phyloP scores from a whole-genome alignment of 2,797 vertebrate species.

The Enteromius anoplus region DNA sequence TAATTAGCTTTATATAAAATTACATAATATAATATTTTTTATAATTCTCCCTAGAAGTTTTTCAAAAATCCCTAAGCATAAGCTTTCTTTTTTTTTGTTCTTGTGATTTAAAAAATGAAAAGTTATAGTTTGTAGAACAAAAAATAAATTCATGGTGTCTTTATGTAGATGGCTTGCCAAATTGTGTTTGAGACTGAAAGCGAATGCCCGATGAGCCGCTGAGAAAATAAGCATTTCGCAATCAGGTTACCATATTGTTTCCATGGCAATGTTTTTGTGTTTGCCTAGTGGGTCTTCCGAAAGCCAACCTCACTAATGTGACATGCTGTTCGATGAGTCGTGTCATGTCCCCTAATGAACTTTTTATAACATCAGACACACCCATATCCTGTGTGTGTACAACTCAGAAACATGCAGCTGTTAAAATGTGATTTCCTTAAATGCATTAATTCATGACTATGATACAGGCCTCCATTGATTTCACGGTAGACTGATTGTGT shows the following conservation, averaged over 20 bases:
- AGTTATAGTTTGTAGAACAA: background rate
- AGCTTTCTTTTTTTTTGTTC: background rate
- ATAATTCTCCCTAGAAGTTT: background rate
- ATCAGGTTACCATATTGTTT: constrained; percentile 13
- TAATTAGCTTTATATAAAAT: background rate
- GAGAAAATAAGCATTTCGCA: constrained; percentile 1
- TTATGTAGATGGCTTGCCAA: background rate
- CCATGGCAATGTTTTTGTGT: constrained; percentile 10
- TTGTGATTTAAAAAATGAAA: background rate
- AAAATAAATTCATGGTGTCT: background rate
- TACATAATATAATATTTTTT: background rate
- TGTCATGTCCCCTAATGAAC: constrained; percentile 3
- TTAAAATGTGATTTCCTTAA: constrained; percentile 10
- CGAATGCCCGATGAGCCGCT: background rate
- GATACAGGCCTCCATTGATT: background rate
- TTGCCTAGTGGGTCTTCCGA: background rate
- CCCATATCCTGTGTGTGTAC: constrained; percentile 29
- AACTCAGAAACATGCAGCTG: background rate
- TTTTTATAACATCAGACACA: background rate
- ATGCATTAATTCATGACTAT: background rate
- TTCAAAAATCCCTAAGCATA: background rate
- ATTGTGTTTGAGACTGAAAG: background rate
- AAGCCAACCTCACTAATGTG: background rate
- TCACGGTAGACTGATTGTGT: constrained; percentile 15
- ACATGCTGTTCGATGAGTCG: background rate